Conservation (phyloP, 1,140 invertebrate genomes). For the Diachasma alloeum region DNA sequence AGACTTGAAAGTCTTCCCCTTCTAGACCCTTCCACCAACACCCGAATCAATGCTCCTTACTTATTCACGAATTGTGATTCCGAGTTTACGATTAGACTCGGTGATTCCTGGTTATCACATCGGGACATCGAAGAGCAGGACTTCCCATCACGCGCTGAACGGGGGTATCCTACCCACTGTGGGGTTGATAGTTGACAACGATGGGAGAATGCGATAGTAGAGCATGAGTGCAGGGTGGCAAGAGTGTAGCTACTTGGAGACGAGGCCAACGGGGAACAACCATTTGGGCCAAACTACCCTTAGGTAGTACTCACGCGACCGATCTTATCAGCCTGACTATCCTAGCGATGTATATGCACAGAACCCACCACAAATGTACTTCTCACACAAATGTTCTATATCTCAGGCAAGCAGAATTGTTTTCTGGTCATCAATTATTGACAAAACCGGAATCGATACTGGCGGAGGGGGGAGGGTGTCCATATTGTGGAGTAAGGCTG, state of each 20-base stretch:
- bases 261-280: conserved; percentile 45
- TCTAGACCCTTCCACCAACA: neutral
- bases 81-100: conserved; percentile 23
- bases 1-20: neutral
- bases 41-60: conserved; percentile 3
- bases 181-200: conserved; percentile 30
- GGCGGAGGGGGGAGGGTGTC: neutral
- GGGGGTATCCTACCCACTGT: neutral
- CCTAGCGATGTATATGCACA: conserved; percentile 29
- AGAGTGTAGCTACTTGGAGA: conserved; percentile 44
- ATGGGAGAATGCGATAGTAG: conserved; percentile 28
- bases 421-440: conserved; percentile 48
- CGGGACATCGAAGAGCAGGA: conserved; percentile 25
- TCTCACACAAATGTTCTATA: conserved; percentile 20
- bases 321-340: conserved; percentile 48
- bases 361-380: conserved; percentile 4
- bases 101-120: conserved; percentile 42
- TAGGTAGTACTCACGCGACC: conserved; percentile 47
- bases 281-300: conserved; percentile 51
- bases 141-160: conserved; percentile 23
- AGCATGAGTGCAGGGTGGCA: conserved; percentile 14
- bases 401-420: conserved; percentile 40
- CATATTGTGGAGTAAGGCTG: neutral
- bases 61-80: conserved; percentile 28
- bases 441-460: neutral